Base-by-base conservation (phyloP, 2,797 vertebrate species). In the Chloroceryle inda region DNA sequence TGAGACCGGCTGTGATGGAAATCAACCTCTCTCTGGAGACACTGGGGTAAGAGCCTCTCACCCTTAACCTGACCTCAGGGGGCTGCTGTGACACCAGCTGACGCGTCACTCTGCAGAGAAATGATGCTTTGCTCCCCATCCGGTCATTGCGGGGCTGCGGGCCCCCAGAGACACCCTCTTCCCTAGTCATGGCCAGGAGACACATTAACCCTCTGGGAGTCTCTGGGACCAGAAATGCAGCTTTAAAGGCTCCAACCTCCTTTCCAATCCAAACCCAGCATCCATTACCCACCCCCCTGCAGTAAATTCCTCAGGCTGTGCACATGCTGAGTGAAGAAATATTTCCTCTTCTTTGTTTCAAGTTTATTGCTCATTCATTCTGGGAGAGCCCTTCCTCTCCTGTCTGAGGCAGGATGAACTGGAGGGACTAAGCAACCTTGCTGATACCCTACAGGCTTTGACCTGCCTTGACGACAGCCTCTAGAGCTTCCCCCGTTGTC, bases 141-240 rank as follows among this genome's bases (percentile, higher is more conserved):
- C 8, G 2, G 33, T 6, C 53, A 21, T 19, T 2, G 0, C 5
- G 2, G 4, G 35, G 42, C 59, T 3, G 0, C 20, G 26, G 17
- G 55, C 27, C 29, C 24, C 42, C 69, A 47, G 83, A 58, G 44
- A 29, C 13, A 6, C 5, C 13, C 33, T 23, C 1, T 5, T 29
- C 31, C 27, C 26, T 31, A n/a, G 55, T 58, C n/a, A 14, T 58
- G 55, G 19, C 17, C 72, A 50, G 55, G 52, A 74, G 68, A 80
- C 6, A 2, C 22, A 13, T 47, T 3, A 38, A 38, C 24, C 49
- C 31, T 53, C 55, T 83, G 80, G 50, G 68, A 80, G 27, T 4
- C 56, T 66, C 53, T 52, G 44, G 12, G 63, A 72, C 37, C 64
- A 81, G 40, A 61, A 92, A 62, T 17, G 33, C 40, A 40, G 12